Percentiles rank a stretch among this genome's conserved stretches.
phyloP scores from a whole-genome alignment of 2,113 vertebrate genomes.

The Microcebus lehilahytsara region DNA sequence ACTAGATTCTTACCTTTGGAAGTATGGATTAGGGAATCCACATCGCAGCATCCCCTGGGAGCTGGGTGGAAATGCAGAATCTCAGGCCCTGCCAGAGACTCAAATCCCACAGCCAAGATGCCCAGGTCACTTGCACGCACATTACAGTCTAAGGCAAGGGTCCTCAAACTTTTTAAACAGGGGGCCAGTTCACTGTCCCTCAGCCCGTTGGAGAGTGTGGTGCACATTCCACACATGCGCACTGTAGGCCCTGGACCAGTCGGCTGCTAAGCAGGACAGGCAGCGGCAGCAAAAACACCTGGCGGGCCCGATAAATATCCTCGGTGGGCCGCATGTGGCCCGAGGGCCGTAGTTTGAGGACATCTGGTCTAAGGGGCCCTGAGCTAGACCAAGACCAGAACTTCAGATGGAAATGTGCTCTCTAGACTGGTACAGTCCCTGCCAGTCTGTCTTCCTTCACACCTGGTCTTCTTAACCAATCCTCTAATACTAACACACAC shows the following conservation, averaged over 20 bases:
- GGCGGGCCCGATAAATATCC: too few relatives aligned
- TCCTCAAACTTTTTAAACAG: too few relatives aligned
- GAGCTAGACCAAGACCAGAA: background rate
- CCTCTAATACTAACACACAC: too few relatives aligned
- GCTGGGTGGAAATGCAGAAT: background rate
- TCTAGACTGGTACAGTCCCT: background rate
- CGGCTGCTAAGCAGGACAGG: too few relatives aligned
- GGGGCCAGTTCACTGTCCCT: too few relatives aligned
- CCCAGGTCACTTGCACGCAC: background rate
- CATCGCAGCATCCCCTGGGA: background rate
- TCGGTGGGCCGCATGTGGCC: too few relatives aligned
- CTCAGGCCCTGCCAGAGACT: background rate
- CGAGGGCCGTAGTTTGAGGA: too few relatives aligned
- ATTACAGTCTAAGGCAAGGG: background rate
- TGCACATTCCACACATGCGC: too few relatives aligned
- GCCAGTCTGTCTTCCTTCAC: background rate
- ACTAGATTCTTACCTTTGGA: background rate
- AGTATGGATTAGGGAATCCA: background rate
- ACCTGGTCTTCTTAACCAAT: background rate
- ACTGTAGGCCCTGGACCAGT: too few relatives aligned
- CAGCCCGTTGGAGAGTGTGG: too few relatives aligned
- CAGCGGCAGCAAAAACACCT: too few relatives aligned
- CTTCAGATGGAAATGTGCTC: background rate
- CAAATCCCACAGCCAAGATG: background rate
- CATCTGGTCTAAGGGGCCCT: background rate